Conservation (phyloP, 2,888 invertebrate genomes). For the Hydrotaea cyrtoneurina region DNA sequence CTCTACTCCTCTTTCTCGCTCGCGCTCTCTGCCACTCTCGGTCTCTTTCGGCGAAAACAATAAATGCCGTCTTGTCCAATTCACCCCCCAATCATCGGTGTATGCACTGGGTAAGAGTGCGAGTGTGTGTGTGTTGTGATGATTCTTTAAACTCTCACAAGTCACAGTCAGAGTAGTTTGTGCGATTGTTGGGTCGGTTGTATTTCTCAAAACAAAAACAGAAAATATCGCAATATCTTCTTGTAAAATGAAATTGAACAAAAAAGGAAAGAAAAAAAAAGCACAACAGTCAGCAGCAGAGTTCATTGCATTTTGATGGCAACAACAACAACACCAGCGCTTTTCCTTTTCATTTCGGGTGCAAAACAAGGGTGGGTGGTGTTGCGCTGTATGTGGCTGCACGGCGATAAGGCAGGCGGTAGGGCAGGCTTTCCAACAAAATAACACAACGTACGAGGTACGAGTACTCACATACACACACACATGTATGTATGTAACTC, state of each 20-base stretch:
- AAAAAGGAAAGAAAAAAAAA: conserved; percentile 51
- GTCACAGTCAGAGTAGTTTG: conserved; percentile 14
- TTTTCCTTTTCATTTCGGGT: conserved; percentile 47
- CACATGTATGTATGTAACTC: conserved; percentile 34
- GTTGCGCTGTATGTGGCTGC: conserved; percentile 13
- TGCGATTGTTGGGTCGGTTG: background rate
- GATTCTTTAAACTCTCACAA: background rate
- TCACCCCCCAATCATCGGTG: background rate
- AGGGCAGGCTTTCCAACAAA: conserved; percentile 38
- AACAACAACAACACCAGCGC: conserved; percentile 66
- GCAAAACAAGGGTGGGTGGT: conserved; percentile 64
- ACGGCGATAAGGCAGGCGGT: conserved; percentile 47
- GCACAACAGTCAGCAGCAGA: conserved; percentile 69
- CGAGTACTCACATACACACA: conserved; percentile 24
- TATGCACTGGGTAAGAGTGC: conserved; percentile 51
- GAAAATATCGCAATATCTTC: conserved; percentile 32
- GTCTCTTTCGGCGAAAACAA: background rate
- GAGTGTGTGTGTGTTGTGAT: conserved; percentile 51
- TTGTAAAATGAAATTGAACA: conserved; percentile 26
- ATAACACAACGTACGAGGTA: conserved; percentile 52
- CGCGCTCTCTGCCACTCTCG: background rate
- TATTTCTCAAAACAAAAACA: conserved; percentile 38
- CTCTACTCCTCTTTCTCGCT: background rate
- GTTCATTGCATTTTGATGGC: conserved; percentile 79
- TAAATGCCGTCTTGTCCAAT: background rate